Evolutionary conservation across 1,140 invertebrate species (phyloP).

Genomic region (Schmidtea mediterranea): DNA sequence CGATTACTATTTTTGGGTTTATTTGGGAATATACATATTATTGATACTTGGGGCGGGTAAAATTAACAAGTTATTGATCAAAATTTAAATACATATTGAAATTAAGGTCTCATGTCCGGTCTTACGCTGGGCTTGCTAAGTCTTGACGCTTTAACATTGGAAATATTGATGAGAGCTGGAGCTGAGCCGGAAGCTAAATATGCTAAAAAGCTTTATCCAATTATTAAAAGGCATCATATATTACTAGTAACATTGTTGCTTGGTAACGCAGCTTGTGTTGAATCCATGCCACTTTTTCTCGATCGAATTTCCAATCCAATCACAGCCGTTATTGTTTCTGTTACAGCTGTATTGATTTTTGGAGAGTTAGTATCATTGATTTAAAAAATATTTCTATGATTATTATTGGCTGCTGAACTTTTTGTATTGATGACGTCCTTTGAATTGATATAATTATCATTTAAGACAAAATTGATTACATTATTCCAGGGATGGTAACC

Average conservation of each 20-base stretch:
- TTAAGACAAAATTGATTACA: background rate
- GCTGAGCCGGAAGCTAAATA: conserved; percentile 15
- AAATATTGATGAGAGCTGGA: conserved; percentile 16
- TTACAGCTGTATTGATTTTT: conserved; percentile 23
- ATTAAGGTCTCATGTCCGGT: conserved; percentile 20
- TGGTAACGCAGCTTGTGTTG: conserved; percentile 20
- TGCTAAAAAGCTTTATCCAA: conserved; percentile 17
- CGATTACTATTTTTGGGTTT: background rate
- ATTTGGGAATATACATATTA: background rate
- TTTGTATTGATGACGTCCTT: too few species aligned
- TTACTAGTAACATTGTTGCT: conserved; percentile 21
- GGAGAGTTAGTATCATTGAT: conserved; percentile 19
- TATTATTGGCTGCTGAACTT: too few species aligned
- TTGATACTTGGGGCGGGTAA: background rate
- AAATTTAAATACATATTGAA: background rate
- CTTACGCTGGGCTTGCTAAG: conserved; percentile 21
- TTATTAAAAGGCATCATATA: conserved; percentile 19
- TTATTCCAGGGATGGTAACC: too few species aligned
- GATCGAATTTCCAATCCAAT: conserved; percentile 19
- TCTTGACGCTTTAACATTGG: conserved; percentile 17
- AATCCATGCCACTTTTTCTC: conserved; percentile 25
- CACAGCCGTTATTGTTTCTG: conserved; percentile 19
- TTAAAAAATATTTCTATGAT: too few species aligned
- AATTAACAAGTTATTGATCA: background rate
- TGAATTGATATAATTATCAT: too few species aligned